A percentile compares a stretch with the other conserved stretches of the same genome.
Evolutionary conservation across 2,888 invertebrate genomes (phyloP).

Genomic region (Pardosa pseudoannulata): DNA sequence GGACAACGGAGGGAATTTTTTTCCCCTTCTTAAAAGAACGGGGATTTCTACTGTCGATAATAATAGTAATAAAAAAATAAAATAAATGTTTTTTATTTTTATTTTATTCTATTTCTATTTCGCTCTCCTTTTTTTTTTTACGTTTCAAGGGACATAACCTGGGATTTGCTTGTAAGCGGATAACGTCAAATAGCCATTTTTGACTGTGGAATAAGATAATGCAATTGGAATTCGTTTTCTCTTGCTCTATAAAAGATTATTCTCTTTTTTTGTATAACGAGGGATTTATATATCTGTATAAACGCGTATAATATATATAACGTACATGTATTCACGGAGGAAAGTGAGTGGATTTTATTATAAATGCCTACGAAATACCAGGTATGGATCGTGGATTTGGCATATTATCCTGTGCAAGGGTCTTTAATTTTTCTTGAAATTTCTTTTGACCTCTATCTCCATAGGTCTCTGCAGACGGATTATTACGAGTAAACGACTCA

Average conservation of each 20-base stretch:
- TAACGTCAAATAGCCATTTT: constrained; percentile 71
- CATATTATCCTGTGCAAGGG: not conserved
- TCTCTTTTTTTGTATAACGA: constrained; percentile 53
- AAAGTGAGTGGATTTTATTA: not conserved
- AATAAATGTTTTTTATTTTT: constrained; percentile 38
- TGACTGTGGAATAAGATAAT: constrained; percentile 65
- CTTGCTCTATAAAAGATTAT: constrained; percentile 30
- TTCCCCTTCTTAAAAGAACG: constrained; percentile 52
- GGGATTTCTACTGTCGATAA: constrained; percentile 65
- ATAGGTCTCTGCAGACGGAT: no score
- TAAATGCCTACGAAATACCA: not conserved
- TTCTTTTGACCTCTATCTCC: not conserved
- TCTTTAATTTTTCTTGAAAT: not conserved
- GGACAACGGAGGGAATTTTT: constrained; percentile 31
- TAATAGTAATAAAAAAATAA: constrained; percentile 53
- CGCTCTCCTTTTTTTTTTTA: not conserved
- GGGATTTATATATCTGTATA: not conserved
- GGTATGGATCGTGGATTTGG: not conserved
- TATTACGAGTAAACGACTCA: no score
- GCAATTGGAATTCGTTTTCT: constrained; percentile 59
- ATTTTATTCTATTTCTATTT: constrained; percentile 25
- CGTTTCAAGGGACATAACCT: constrained; percentile 66
- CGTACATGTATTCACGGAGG: not conserved
- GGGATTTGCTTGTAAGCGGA: constrained; percentile 71
- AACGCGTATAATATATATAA: no score